Evolutionary conservation across 2,888 invertebrate genomes (phyloP).

Genomic region (Lepeophtheirus nordmannii): DNA sequence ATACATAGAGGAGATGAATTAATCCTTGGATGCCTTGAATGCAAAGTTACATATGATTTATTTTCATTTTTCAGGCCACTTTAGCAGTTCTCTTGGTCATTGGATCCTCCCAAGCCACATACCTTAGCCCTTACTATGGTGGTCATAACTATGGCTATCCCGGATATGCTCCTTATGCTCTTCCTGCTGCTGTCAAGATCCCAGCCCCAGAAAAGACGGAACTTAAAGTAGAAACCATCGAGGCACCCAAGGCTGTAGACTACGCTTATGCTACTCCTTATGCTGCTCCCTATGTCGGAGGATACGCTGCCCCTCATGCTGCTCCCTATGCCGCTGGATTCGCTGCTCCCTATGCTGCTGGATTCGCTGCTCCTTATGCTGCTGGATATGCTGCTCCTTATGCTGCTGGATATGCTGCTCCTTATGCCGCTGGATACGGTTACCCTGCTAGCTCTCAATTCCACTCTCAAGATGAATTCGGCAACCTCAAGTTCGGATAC

Average conservation of each 20-base stretch:
- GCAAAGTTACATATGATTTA: neutral
- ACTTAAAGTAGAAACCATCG: neutral
- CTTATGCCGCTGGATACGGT: too few relatives aligned
- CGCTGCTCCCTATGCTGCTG: neutral
- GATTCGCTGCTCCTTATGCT: too few relatives aligned
- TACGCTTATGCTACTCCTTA: neutral
- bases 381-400: neutral
- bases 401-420: too few relatives aligned
- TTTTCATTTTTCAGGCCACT: neutral
- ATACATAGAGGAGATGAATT: neutral
- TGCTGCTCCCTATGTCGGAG: neutral
- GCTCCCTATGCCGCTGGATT: neutral
- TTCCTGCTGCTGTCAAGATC: neutral
- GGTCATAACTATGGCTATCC: neutral
- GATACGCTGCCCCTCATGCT: conserved; percentile 6
- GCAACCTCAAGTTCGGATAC: conserved; percentile 22
- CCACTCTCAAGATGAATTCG: conserved; percentile 23
- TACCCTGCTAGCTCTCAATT: conserved; percentile 3
- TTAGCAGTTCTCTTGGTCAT: neutral
- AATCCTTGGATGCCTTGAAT: neutral
- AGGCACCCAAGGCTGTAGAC: conserved; percentile 3
- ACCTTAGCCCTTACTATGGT: neutral
- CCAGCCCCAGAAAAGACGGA: neutral
- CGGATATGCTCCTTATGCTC: conserved; percentile 11
- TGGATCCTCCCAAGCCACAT: neutral